phyloP scores from a whole-genome alignment of 2,888 invertebrate species.

The Ormyrus pomaceus region DNA sequence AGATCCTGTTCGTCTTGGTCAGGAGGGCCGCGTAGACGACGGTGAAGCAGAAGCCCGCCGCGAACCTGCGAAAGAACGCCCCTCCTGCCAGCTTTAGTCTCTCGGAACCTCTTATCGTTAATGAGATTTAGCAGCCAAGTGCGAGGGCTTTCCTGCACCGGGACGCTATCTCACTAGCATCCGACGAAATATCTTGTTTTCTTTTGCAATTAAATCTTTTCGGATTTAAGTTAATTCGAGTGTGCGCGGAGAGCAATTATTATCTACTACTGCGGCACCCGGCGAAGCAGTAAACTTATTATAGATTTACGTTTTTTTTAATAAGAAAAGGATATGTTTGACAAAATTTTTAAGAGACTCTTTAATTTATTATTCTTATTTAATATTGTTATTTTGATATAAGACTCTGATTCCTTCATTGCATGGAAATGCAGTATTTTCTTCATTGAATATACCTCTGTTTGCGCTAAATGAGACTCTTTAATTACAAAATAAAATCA shows the following conservation, averaged over 20 bases:
- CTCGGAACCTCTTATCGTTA: conserved; percentile 24
- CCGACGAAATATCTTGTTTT: background rate
- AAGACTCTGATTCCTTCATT: background rate
- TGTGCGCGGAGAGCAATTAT: no score
- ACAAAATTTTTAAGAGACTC: background rate
- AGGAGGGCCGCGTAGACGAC: conserved; percentile 97
- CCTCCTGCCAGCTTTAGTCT: conserved; percentile 3
- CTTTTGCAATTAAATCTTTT: background rate
- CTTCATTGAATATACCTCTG: no score
- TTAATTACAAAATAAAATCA: no score
- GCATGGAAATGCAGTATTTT: no score
- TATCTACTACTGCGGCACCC: no score
- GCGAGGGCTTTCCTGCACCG: background rate
- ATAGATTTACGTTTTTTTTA: no score
- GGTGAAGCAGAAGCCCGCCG: conserved; percentile 97
- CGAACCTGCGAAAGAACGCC: conserved; percentile 79
- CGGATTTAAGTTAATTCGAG: no score
- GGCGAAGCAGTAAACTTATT: no score
- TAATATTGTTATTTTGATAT: background rate
- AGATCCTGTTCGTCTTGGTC: conserved; percentile 98
- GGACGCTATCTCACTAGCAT: background rate
- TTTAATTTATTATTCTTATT: background rate
- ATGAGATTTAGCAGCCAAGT: background rate
- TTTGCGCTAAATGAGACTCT: no score
- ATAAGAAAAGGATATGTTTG: no score